A percentile compares a stretch with the other conserved stretches of the same genome.
phyloP scores from a whole-genome alignment of 1,140 invertebrate genomes.

The Drosophila tropicalis region DNA sequence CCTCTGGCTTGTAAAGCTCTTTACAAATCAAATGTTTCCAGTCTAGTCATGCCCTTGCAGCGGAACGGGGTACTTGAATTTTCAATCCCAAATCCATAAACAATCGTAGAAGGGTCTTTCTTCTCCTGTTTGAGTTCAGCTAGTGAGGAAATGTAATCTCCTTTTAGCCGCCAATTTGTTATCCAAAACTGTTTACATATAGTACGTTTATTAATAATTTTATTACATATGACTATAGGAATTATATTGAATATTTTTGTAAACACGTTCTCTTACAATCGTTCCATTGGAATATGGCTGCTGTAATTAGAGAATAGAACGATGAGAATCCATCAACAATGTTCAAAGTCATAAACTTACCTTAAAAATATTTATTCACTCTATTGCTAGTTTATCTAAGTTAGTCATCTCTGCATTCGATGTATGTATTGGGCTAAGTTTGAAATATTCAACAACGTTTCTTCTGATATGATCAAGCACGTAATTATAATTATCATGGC shows the following conservation, averaged over 20 bases:
- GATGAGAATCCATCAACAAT: no score
- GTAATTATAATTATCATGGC: conserved; percentile 56
- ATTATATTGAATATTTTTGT: conserved; percentile 56
- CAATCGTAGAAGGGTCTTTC: no score
- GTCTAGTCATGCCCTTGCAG: conserved; percentile 13
- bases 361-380: conserved; percentile 41
- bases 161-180: background rate
- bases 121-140: no score
- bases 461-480: conserved; percentile 78
- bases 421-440: conserved; percentile 42
- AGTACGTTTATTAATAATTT: conserved; percentile 40
- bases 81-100: background rate
- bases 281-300: conserved; percentile 56
- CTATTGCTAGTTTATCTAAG: conserved; percentile 33
- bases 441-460: conserved; percentile 56
- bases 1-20: conserved; percentile 11
- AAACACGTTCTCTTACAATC: conserved; percentile 55
- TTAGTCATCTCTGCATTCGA: conserved; percentile 71
- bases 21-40: conserved; percentile 15
- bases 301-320: conserved; percentile 34
- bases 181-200: conserved; percentile 21
- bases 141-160: background rate
- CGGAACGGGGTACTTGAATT: background rate
- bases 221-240: conserved; percentile 70
- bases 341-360: conserved; percentile 22